A percentile compares a stretch with the other conserved stretches of the same genome.
phyloP scores from a whole-genome alignment of 2,888 invertebrate species.

The Colletes collaris region DNA sequence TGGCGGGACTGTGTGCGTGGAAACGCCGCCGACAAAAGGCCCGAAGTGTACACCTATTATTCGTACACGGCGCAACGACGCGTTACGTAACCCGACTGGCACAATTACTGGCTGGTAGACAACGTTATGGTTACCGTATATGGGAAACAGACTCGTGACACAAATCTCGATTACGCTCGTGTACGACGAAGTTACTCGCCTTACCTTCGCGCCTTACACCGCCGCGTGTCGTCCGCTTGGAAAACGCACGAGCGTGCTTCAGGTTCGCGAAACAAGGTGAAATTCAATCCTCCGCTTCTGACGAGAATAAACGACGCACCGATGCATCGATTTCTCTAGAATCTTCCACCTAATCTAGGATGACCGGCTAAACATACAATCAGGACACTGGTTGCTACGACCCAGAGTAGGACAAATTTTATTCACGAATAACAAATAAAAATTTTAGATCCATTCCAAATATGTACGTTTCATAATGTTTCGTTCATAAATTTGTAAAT shows the following conservation, averaged over 20 bases:
- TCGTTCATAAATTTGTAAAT: no score
- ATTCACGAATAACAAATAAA: no score
- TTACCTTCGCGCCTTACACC: slow-evolving; percentile 33
- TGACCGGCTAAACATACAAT: no score
- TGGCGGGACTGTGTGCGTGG: neutral
- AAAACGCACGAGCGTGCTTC: neutral
- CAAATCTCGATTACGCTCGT: slow-evolving; percentile 74
- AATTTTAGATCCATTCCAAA: no score
- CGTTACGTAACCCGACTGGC: slow-evolving; percentile 69
- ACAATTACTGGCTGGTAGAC: slow-evolving; percentile 74
- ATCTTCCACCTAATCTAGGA: no score
- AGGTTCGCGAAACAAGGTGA: neutral
- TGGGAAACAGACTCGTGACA: slow-evolving; percentile 79
- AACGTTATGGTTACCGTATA: slow-evolving; percentile 72
- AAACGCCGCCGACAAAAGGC: slow-evolving; percentile 24
- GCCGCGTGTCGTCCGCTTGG: neutral
- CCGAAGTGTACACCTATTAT: slow-evolving; percentile 54
- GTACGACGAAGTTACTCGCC: slow-evolving; percentile 40
- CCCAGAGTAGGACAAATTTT: no score
- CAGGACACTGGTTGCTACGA: no score
- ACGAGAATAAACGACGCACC: no score
- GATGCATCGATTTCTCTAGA: neutral
- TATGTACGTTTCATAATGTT: no score
- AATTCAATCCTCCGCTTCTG: no score
- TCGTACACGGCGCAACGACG: slow-evolving; percentile 50